phyloP scores from a whole-genome alignment of 2,797 vertebrate genomes.

The Bufotes viridis region DNA sequence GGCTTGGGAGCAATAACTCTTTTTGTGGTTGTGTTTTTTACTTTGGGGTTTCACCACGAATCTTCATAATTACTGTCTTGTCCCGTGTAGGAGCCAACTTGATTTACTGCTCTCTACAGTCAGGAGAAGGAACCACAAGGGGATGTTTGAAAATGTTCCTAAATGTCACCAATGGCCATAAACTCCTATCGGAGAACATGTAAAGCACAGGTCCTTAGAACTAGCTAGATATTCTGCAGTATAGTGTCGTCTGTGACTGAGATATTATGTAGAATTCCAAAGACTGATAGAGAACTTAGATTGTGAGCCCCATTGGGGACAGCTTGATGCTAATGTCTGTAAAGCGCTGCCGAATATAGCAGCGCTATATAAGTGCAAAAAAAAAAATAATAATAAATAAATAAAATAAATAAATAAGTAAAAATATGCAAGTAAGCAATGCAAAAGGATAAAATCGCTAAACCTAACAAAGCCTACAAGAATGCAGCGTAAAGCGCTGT shows the following conservation, averaged over 20 bases:
- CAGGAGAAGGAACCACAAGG: background rate
- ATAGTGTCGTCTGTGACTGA: background rate
- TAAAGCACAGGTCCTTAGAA: background rate
- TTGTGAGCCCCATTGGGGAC: no score
- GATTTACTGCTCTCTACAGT: constrained; percentile 30
- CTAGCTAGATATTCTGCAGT: no score
- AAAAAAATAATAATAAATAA: no score
- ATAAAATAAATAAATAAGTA: no score
- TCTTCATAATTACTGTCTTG: constrained; percentile 40
- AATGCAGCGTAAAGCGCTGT: background rate
- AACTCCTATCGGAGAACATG: background rate
- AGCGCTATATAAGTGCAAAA: no score
- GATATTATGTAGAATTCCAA: background rate
- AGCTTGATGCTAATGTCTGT: no score
- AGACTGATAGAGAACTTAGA: no score
- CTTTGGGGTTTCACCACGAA: constrained; percentile 29
- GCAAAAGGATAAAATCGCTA: no score
- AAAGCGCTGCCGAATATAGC: no score
- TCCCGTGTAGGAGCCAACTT: constrained; percentile 13
- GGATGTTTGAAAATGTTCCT: constrained; percentile 8
- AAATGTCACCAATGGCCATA: constrained; percentile 21
- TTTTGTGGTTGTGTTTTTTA: constrained; percentile 47
- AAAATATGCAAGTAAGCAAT: no score
- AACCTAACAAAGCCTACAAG: no score
- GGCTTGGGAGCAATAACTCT: constrained; percentile 32